Evolutionary conservation across 2,888 invertebrate genomes (phyloP), one percentile per base, ranked within the genome.

Genomic region (Sphecodes monilicornis): DNA sequence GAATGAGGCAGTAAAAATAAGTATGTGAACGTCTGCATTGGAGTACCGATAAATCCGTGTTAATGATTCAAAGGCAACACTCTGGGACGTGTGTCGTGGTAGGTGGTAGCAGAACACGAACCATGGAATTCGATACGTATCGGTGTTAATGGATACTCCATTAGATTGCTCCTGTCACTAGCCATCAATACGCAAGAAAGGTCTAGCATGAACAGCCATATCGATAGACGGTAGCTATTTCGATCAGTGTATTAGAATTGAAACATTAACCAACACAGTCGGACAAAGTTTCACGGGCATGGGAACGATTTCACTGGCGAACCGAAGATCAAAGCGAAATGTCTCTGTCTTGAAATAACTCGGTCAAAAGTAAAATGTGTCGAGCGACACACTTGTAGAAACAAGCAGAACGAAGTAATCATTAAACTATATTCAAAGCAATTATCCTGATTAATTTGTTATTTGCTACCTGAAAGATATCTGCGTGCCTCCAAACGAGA

Each of bases 81-180:
- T 39, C 1, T 39, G 3, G 68, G 68, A 39, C 68, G 22, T 22
- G 36, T 68, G 39, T 39, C 11, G n/a, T n/a, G n/a, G n/a, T n/a
- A n/a, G n/a, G n/a, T 10, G n/a, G 68, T 68, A 39, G 36, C 68
- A 39, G 11, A 39, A 68, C 36, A 13, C 39, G 36, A 66, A 36
- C 36, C 68, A 11, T n/a, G 68, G 36, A 68, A 68, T n/a, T n/a
- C 1, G 39, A 68, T 68, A 39, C 36, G 36, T 68, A 68, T 39
- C 68, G 36, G 39, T 68, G 39, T 68, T 68, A 68, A 68, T 68
- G 68, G 68, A 39, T 68, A 68, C 68, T 13, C 39, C 68, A 39
- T 68, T n/a, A 68, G 68, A 39, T 68, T 68, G 39, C 68, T 68
- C 68, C 68, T 68, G 68, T 68, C 68, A 39, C 68, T 68, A 39